A percentile compares a stretch with the other conserved stretches of the same genome.
Evolutionary conservation across 2,888 invertebrate species (phyloP).

Genomic region (Caenorhabditis doughertyi): DNA sequence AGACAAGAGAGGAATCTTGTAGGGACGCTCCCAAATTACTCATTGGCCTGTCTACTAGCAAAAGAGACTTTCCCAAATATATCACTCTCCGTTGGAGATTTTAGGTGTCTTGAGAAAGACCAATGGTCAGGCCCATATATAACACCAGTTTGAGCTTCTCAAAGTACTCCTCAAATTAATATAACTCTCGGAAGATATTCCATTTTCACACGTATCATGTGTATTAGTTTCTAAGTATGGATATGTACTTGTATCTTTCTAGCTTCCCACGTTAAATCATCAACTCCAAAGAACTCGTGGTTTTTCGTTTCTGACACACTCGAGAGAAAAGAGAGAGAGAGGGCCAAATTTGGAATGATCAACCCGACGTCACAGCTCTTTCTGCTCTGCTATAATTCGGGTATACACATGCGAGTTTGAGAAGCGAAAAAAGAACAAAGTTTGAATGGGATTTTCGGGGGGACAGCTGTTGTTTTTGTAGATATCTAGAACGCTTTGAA

Average conservation of each 20-base stretch:
- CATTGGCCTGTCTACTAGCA: neutral
- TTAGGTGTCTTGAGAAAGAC: neutral
- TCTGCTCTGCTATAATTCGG: neutral
- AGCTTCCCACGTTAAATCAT: neutral
- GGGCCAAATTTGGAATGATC: constrained; percentile 33
- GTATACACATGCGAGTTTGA: neutral
- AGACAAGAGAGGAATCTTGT: neutral
- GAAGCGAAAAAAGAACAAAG: neutral
- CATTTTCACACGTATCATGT: neutral
- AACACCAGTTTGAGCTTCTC: too few relatives aligned
- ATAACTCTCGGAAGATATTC: constrained; percentile 13
- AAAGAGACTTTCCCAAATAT: neutral
- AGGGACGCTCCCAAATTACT: constrained; percentile 11
- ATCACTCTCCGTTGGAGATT: constrained; percentile 3
- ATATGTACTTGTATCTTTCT: neutral
- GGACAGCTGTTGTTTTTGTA: neutral
- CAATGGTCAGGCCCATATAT: too few relatives aligned
- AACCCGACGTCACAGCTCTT: constrained; percentile 35
- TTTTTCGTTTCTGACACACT: neutral
- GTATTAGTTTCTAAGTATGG: neutral
- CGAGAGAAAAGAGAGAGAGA: neutral
- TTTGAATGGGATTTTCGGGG: neutral
- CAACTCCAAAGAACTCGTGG: constrained; percentile 16
- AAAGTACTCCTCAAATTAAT: too few relatives aligned
- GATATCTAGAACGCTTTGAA: too few relatives aligned